These are phyloP conservation scores for Drosophila mayri DNA, from an alignment of 1,140 invertebrate genomes.

Conservation along the genomic window DNA sequence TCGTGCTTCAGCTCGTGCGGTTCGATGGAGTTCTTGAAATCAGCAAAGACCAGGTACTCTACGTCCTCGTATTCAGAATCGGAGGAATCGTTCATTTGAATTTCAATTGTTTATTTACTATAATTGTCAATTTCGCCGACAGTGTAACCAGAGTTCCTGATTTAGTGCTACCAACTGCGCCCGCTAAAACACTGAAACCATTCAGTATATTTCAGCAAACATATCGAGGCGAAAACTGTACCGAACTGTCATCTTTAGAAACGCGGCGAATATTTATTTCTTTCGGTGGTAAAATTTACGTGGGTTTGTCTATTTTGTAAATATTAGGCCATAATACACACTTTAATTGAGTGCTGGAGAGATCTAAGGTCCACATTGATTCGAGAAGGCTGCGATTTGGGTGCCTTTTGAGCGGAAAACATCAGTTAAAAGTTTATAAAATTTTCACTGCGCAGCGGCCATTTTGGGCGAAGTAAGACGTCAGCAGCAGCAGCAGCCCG, in stretches of 20 bases:
- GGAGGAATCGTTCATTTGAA: slow-evolving; percentile 64
- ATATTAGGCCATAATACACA: slow-evolving; percentile 27
- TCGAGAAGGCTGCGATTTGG: neutral
- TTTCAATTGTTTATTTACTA: neutral
- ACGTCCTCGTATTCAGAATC: slow-evolving; percentile 81
- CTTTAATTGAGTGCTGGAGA: neutral
- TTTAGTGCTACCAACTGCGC: neutral
- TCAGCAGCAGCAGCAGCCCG: slow-evolving; percentile 44
- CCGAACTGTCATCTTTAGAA: slow-evolving; percentile 34
- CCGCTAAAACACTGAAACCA: neutral
- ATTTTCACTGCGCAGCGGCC: slow-evolving; percentile 58
- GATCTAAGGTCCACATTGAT: neutral
- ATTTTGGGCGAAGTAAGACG: slow-evolving; percentile 78
- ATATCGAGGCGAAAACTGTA: slow-evolving; percentile 21
- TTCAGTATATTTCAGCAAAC: neutral
- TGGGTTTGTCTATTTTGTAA: slow-evolving; percentile 53
- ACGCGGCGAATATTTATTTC: slow-evolving; percentile 55
- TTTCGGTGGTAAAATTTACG: slow-evolving; percentile 63
- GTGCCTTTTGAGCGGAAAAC: slow-evolving; percentile 15
- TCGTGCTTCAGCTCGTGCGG: slow-evolving; percentile 66
- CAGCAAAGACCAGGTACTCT: slow-evolving; percentile 75
- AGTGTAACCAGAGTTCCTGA: neutral
- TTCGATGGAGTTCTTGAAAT: slow-evolving; percentile 76
- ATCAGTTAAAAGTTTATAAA: slow-evolving; percentile 10
- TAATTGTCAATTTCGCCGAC: neutral